A percentile compares a stretch with the other conserved stretches of the same genome.
phyloP scores from a whole-genome alignment of 2,113 vertebrate species.

The Herpailurus yagouaroundi region DNA sequence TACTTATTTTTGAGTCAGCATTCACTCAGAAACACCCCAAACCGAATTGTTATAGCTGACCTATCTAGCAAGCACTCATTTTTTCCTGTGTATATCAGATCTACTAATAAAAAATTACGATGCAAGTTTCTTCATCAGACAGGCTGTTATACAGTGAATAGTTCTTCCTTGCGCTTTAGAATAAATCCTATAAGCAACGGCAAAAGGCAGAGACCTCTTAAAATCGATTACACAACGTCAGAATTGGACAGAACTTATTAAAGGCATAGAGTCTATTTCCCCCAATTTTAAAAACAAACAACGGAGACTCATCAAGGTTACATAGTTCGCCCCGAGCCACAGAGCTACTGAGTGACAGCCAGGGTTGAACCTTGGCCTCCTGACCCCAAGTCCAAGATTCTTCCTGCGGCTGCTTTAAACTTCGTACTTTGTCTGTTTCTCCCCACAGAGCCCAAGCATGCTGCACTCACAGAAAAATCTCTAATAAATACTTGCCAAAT shows the following conservation, averaged over 20 bases:
- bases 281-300: conserved; percentile 8
- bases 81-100: conserved; percentile 36
- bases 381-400: background rate
- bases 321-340: background rate
- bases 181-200: background rate
- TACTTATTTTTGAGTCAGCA: background rate
- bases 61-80: background rate
- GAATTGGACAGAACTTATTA: background rate
- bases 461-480: background rate
- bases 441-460: background rate
- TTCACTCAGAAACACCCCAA: background rate
- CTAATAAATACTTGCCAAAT: background rate
- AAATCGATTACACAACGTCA: background rate
- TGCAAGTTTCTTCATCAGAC: background rate
- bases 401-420: background rate
- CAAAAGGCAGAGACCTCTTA: background rate
- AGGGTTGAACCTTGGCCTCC: background rate
- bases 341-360: background rate
- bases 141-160: background rate
- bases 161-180: background rate
- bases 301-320: background rate
- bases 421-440: background rate
- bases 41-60: background rate
- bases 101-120: background rate
- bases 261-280: background rate